A percentile compares a stretch with the other conserved stretches of the same genome.
phyloP scores from a whole-genome alignment of 1,140 invertebrate species.

The Trypoxylus dichotomus region DNA sequence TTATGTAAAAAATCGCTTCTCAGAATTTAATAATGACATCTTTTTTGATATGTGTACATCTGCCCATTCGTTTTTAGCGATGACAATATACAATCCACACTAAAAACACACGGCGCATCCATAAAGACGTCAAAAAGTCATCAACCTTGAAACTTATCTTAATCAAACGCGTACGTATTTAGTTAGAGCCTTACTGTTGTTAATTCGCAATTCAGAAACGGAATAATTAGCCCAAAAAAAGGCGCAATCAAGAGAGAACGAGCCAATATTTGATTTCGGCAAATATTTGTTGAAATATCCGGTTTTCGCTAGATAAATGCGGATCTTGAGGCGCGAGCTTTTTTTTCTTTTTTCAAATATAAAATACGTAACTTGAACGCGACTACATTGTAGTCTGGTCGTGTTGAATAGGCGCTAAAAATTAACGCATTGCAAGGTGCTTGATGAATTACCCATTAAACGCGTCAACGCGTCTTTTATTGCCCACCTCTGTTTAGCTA shows the following conservation, averaged over 20 bases:
- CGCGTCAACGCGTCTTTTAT: not conserved
- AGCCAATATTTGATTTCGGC: not conserved
- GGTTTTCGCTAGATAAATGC: not conserved
- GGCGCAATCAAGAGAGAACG: not conserved
- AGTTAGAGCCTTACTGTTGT: not conserved
- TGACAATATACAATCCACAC: too few relatives aligned
- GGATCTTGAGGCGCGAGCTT: not conserved
- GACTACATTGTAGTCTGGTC: not conserved
- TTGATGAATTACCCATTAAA: not conserved
- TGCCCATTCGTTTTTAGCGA: too few relatives aligned
- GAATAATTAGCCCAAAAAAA: not conserved
- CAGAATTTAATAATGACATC: too few relatives aligned
- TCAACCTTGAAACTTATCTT: not conserved
- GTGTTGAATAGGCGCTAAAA: not conserved
- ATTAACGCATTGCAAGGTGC: not conserved
- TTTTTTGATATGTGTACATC: too few relatives aligned
- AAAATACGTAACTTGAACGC: not conserved
- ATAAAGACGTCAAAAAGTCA: not conserved
- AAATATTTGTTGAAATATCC: not conserved
- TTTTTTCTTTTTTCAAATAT: not conserved
- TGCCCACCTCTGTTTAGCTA: not conserved
- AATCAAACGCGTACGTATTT: not conserved
- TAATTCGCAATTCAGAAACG: not conserved
- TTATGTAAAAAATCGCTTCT: too few relatives aligned
- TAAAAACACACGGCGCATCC: not conserved